phyloP scores from a whole-genome alignment of 2,113 vertebrate genomes.

The Oplegnathus fasciatus region DNA sequence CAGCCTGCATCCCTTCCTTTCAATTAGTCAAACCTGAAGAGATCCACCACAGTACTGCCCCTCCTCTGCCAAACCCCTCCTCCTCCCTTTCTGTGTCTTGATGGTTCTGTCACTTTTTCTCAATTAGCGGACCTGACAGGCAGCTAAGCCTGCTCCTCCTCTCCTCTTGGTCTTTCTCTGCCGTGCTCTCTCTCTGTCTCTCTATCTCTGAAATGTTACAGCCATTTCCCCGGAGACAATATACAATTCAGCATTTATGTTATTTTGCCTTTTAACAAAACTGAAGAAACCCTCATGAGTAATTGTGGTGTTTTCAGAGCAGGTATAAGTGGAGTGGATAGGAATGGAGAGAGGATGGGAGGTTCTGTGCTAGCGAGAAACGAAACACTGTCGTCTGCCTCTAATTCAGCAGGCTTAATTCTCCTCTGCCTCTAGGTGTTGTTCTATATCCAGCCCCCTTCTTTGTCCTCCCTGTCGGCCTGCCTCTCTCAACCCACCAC shows the following conservation, averaged over 20 bases:
- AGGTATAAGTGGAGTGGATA: constrained; percentile 16
- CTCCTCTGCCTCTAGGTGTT: constrained; percentile 51
- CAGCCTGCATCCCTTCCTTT: constrained; percentile 82
- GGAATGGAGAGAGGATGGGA: constrained; percentile 17
- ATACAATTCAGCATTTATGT: constrained; percentile 39
- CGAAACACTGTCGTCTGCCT: constrained; percentile 34
- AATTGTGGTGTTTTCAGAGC: constrained; percentile 26
- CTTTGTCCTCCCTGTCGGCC: constrained; percentile 57
- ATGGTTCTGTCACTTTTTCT: constrained; percentile 83
- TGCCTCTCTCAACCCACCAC: constrained; percentile 49
- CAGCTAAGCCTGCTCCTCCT: constrained; percentile 76
- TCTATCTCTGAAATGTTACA: constrained; percentile 27
- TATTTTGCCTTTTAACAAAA: constrained; percentile 29
- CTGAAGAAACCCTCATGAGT: constrained; percentile 17
- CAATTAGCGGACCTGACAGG: constrained; percentile 82
- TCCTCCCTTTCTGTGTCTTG: constrained; percentile 72
- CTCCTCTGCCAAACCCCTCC: constrained; percentile 70
- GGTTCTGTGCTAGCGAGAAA: constrained; percentile 14
- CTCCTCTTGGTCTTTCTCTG: constrained; percentile 62
- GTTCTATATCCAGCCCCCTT: constrained; percentile 60
- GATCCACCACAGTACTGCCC: constrained; percentile 73
- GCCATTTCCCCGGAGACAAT: constrained; percentile 36
- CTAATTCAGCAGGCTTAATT: constrained; percentile 54
- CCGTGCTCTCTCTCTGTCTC: constrained; percentile 35
- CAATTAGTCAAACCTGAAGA: constrained; percentile 84